These are phyloP conservation scores for Siphlonurus alternatus DNA, from an alignment of 2,888 invertebrate genomes.

Conservation along the genomic window DNA sequence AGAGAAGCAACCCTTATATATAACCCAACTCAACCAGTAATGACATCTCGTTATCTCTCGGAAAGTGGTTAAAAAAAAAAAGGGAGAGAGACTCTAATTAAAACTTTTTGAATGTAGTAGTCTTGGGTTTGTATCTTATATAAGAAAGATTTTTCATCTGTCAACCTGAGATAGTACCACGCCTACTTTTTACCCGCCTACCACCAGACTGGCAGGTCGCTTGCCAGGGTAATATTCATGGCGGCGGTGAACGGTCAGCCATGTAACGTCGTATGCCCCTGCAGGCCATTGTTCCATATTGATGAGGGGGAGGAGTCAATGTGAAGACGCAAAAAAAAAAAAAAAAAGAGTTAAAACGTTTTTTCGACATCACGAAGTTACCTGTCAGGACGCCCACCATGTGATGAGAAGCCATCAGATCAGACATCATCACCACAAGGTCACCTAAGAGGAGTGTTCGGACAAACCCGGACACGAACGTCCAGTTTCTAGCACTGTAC, in stretches of 20 bases:
- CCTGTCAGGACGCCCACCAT: not conserved
- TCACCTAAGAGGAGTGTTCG: not conserved
- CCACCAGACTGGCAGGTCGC: not conserved
- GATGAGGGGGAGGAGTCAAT: slow-evolving; percentile 8
- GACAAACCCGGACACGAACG: too few relatives aligned
- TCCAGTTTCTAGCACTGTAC: too few relatives aligned
- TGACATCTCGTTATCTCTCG: not conserved
- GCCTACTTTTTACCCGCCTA: not conserved
- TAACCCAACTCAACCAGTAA: not conserved
- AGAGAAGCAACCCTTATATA: too few relatives aligned
- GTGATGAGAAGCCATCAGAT: not conserved
- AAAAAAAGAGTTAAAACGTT: not conserved
- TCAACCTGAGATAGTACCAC: not conserved
- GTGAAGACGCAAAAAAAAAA: not conserved
- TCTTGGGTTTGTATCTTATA: not conserved
- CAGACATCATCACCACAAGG: not conserved
- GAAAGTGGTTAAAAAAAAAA: not conserved
- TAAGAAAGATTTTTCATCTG: not conserved
- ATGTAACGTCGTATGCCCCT: not conserved
- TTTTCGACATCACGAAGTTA: not conserved
- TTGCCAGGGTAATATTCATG: not conserved
- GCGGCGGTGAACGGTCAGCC: not conserved
- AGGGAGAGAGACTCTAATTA: not conserved
- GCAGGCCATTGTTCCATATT: slow-evolving; percentile 10
- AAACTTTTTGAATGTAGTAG: not conserved